phyloP scores from a whole-genome alignment of 2,797 vertebrate species.

The Diplodus puntazzo region DNA sequence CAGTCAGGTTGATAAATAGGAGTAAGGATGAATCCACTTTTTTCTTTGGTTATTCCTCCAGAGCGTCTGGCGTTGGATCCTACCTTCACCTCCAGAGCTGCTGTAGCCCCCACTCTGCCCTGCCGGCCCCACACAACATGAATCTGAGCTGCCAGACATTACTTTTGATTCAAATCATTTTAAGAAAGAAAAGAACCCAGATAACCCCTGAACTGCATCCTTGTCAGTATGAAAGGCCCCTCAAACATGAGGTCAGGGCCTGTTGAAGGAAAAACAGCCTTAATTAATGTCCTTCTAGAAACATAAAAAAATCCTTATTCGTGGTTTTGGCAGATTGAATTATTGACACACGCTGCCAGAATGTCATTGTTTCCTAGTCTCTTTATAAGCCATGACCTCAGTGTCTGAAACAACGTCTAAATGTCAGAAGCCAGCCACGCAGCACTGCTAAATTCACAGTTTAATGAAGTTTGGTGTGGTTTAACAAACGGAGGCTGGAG shows the following conservation, averaged over 20 bases:
- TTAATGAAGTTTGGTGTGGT: slow-evolving; percentile 30
- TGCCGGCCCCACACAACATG: too few species aligned
- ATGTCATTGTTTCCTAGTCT: slow-evolving; percentile 21
- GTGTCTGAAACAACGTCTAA: slow-evolving; percentile 26
- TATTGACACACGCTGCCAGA: slow-evolving; percentile 5
- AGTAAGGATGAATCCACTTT: too few species aligned
- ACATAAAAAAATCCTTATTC: not conserved
- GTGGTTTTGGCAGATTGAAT: not conserved
- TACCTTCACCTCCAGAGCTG: too few species aligned
- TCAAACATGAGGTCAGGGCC: not conserved
- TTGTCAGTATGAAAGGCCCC: not conserved
- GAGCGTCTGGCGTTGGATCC: too few species aligned
- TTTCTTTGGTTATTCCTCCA: too few species aligned
- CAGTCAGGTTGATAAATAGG: too few species aligned
- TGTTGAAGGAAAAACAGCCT: not conserved
- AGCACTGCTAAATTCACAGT: not conserved
- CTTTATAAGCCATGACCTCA: slow-evolving; percentile 29
- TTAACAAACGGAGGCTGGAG: slow-evolving; percentile 11
- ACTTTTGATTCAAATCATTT: not conserved
- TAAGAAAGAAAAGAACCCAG: not conserved
- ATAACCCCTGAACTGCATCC: too few species aligned
- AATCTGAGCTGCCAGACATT: not conserved
- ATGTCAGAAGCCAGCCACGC: slow-evolving; percentile 20
- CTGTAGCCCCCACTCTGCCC: too few species aligned
- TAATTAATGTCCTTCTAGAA: not conserved